Evolutionary conservation across 92 coral and sea anemone genomes (phyloP).

Genomic region (Metridium senile): DNA sequence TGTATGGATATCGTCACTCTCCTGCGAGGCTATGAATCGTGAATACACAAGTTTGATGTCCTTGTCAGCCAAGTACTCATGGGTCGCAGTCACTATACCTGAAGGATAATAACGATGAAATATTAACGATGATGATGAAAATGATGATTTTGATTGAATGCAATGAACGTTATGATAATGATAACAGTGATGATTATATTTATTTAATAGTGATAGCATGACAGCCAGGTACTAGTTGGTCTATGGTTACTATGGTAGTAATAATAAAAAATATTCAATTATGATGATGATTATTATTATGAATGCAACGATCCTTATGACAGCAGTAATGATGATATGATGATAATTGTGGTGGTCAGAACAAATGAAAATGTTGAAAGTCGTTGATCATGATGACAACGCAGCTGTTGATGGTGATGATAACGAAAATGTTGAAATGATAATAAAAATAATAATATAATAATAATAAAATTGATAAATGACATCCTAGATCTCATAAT

Average conservation of each 20-base stretch:
- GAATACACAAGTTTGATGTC: constrained; percentile 73
- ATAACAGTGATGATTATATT: background rate
- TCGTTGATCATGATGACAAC: background rate
- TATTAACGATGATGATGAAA: background rate
- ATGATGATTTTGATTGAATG: background rate
- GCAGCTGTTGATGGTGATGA: background rate
- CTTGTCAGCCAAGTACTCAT: constrained; percentile 57
- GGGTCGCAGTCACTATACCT: constrained; percentile 66
- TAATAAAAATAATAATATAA: no score
- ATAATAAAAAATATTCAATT: no score
- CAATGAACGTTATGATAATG: background rate
- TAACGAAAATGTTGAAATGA: no score
- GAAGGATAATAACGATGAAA: constrained; percentile 13
- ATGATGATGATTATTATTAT: no score
- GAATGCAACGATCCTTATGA: no score
- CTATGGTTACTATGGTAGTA: no score
- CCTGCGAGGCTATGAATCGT: constrained; percentile 64
- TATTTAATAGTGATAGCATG: background rate
- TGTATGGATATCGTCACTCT: constrained; percentile 65
- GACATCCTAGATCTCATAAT: background rate
- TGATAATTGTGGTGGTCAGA: background rate
- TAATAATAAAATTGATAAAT: background rate
- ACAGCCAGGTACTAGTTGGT: no score
- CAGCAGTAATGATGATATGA: no score
- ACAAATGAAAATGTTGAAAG: no score